phyloP scores from a whole-genome alignment of 2,797 vertebrate genomes.

The Karalla daura region DNA sequence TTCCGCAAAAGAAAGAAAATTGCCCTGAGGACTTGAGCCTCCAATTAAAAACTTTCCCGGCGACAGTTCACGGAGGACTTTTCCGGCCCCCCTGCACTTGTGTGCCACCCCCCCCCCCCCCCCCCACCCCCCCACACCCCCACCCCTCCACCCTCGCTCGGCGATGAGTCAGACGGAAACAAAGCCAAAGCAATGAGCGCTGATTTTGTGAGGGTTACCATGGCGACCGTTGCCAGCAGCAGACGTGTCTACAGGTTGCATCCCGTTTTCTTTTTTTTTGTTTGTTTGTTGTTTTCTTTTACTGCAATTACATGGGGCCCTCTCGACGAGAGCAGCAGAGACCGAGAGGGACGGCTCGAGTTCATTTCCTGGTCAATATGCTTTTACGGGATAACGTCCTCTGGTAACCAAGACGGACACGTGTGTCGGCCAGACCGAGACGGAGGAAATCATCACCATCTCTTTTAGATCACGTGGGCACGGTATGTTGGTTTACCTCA shows the following conservation, averaged over 20 bases:
- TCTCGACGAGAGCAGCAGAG: no score
- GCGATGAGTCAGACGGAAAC: conserved; percentile 43
- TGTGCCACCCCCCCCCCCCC: conserved; percentile 48
- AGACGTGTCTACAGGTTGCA: conserved; percentile 45
- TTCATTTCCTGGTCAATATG: no score
- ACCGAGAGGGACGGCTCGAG: no score
- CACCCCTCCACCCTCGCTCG: conserved; percentile 44
- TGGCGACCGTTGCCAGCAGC: conserved; percentile 68
- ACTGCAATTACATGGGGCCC: conserved; percentile 52
- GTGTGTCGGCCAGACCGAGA: no score
- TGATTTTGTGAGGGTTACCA: conserved; percentile 60
- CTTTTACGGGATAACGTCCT: no score
- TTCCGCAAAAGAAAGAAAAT: conserved; percentile 17
- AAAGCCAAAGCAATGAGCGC: conserved; percentile 29
- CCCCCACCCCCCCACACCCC: conserved; percentile 25
- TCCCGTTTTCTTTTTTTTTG: no score
- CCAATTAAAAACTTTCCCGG: conserved; percentile 73
- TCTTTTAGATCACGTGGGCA: no score
- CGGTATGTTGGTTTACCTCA: neutral
- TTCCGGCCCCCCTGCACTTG: conserved; percentile 25
- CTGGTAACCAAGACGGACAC: no score
- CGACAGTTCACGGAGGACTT: conserved; percentile 46
- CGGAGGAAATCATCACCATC: no score
- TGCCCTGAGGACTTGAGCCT: conserved; percentile 46
- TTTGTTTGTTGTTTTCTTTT: no score